phyloP scores from a whole-genome alignment of 2,797 vertebrate species.

The Paguma larvata region DNA sequence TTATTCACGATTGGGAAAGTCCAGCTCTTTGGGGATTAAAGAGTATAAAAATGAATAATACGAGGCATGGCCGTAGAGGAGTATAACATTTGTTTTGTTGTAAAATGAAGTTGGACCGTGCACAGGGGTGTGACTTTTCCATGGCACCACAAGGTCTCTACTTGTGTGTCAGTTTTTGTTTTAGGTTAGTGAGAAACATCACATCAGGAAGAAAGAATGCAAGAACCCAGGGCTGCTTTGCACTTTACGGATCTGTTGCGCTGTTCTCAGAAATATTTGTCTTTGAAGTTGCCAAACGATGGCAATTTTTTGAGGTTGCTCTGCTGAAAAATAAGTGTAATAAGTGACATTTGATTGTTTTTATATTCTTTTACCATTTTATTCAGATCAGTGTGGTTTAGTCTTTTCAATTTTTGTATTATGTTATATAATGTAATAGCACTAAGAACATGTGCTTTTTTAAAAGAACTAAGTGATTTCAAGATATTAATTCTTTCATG shows the following conservation, averaged over 20 bases:
- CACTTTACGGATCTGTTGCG: slow-evolving; percentile 29
- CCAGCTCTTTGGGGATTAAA: slow-evolving; percentile 37
- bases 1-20: not conserved
- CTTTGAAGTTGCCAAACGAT: slow-evolving; percentile 46
- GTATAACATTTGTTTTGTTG: not conserved
- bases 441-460: not conserved
- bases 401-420: slow-evolving; percentile 37
- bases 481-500: slow-evolving; percentile 58
- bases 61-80: not conserved
- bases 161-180: slow-evolving; percentile 53
- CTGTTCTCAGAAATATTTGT: slow-evolving; percentile 50
- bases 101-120: not conserved
- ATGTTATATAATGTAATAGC: not conserved
- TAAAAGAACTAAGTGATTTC: slow-evolving; percentile 18
- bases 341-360: not conserved
- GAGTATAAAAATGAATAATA: not conserved
- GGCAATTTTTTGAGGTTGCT: slow-evolving; percentile 10
- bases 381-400: not conserved
- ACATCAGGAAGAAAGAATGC: slow-evolving; percentile 70
- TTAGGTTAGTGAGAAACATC: slow-evolving; percentile 51
- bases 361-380: slow-evolving; percentile 19
- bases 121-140: slow-evolving; percentile 14
- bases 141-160: not conserved
- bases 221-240: not conserved
- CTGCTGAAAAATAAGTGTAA: slow-evolving; percentile 22